These are phyloP conservation scores for Brachylomia viminalis DNA, from an alignment of 2,888 invertebrate species.

Conservation along the genomic window DNA sequence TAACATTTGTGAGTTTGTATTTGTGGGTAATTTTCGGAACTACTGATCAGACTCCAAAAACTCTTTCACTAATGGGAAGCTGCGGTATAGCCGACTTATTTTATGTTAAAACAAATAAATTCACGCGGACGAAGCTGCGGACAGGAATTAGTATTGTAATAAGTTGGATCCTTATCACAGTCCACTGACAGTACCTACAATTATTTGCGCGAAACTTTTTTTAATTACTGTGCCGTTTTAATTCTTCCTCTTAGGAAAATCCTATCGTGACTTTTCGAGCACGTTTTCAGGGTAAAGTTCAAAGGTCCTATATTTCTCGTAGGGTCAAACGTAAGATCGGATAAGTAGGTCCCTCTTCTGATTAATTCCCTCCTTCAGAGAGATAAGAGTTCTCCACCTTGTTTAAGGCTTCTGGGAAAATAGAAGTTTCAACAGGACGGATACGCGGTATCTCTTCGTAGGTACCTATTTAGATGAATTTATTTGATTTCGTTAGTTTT, in stretches of 20 bases:
- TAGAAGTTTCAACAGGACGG: constrained; percentile 31
- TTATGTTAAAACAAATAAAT: neutral
- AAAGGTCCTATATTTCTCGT: constrained; percentile 22
- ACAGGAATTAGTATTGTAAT: neutral
- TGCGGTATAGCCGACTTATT: neutral
- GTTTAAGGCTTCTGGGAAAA: constrained; percentile 33
- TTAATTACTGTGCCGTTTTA: constrained; percentile 28
- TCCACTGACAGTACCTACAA: neutral
- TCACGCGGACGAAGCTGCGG: neutral
- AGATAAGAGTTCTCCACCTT: constrained; percentile 62
- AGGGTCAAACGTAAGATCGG: constrained; percentile 55
- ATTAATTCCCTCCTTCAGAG: constrained; percentile 52
- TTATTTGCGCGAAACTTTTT: constrained; percentile 9
- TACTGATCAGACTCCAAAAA: neutral
- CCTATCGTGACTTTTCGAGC: constrained; percentile 22
- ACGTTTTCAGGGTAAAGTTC: constrained; percentile 28
- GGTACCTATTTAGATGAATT: constrained; percentile 19
- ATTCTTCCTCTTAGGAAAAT: constrained; percentile 10
- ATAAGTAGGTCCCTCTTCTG: constrained; percentile 53
- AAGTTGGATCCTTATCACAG: neutral
- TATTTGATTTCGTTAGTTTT: constrained; percentile 19
- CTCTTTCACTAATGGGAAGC: neutral
- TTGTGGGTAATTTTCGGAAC: neutral
- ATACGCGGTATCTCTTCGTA: constrained; percentile 13
- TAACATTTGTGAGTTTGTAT: neutral